These are phyloP conservation scores for Ectemnius lituratus DNA, from an alignment of 2,888 invertebrate genomes.

Conservation along the genomic window DNA sequence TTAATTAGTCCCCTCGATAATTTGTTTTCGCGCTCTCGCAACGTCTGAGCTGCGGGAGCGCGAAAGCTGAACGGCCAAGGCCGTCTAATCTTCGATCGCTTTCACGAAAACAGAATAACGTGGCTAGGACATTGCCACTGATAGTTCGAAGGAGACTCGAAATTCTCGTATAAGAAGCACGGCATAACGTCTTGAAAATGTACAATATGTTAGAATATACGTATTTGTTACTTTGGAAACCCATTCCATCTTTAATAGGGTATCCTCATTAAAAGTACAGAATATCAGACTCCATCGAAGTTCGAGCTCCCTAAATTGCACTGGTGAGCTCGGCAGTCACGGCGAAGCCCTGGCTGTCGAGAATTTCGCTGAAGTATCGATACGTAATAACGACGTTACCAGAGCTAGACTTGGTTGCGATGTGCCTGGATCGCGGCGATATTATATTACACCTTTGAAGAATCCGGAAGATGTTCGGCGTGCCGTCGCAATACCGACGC, in stretches of 20 bases:
- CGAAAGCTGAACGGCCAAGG: constrained; percentile 4
- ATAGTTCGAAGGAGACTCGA: neutral
- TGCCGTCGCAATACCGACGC: constrained; percentile 33
- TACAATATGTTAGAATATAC: too few relatives aligned
- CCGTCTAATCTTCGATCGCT: constrained; percentile 19
- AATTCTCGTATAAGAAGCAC: too few relatives aligned
- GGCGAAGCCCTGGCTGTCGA: neutral
- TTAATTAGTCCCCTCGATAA: constrained; percentile 61
- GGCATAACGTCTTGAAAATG: too few relatives aligned
- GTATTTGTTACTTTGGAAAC: neutral
- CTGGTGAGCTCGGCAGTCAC: neutral
- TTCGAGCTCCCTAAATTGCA: neutral
- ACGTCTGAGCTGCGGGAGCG: too few relatives aligned
- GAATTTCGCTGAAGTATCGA: constrained; percentile 4
- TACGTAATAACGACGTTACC: constrained; percentile 41
- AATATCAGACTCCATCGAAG: neutral
- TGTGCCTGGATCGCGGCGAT: constrained; percentile 48
- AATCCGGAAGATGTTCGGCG: constrained; percentile 51
- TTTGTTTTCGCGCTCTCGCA: constrained; percentile 54
- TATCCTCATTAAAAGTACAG: neutral
- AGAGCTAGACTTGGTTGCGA: constrained; percentile 24
- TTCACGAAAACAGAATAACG: neutral
- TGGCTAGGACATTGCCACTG: neutral
- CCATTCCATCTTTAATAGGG: neutral
- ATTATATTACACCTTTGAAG: constrained; percentile 56